Percentiles rank a stretch among this genome's conserved stretches.
Evolutionary conservation across 2,113 vertebrate species (phyloP).

Genomic region (Salvelinus alpinus): DNA sequence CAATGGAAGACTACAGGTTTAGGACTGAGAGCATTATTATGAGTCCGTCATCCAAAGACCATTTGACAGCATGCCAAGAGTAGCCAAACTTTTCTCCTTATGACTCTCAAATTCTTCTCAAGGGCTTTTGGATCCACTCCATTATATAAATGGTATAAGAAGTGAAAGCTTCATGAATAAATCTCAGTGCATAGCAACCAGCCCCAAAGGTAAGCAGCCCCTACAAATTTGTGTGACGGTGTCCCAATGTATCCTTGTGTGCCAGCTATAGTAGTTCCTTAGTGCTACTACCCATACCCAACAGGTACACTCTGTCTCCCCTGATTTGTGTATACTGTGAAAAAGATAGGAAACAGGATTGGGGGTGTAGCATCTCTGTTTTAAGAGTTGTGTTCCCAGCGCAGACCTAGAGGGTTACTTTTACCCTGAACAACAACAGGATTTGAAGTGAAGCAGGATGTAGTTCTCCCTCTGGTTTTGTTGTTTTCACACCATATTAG

Average conservation of each 20-base stretch:
- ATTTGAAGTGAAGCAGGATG: constrained; percentile 47
- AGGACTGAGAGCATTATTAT: not conserved
- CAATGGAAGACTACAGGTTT: too few species aligned
- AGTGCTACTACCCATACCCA: constrained; percentile 21
- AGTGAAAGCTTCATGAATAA: constrained; percentile 40
- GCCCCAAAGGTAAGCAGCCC: constrained; percentile 44
- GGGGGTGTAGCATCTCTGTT: not conserved
- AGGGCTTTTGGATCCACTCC: constrained; percentile 25
- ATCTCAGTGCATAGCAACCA: constrained; percentile 55
- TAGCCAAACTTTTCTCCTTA: constrained; percentile 52
- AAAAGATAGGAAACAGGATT: not conserved
- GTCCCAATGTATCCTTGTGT: not conserved
- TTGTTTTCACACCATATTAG: constrained; percentile 54
- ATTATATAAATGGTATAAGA: constrained; percentile 59
- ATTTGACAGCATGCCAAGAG: constrained; percentile 48
- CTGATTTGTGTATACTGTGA: not conserved
- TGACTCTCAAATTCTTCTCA: not conserved
- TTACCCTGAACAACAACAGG: constrained; percentile 25
- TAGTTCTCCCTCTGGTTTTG: constrained; percentile 20
- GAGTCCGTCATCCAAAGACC: constrained; percentile 38
- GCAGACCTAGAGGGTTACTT: constrained; percentile 6
- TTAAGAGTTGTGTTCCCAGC: not conserved
- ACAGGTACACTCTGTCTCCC: constrained; percentile 16
- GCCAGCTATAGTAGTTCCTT: not conserved
- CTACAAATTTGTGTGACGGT: constrained; percentile 20